A percentile compares a stretch with the other conserved stretches of the same genome.
Evolutionary conservation across 2,797 vertebrate species (phyloP).

Genomic region (Molossus molossus): DNA sequence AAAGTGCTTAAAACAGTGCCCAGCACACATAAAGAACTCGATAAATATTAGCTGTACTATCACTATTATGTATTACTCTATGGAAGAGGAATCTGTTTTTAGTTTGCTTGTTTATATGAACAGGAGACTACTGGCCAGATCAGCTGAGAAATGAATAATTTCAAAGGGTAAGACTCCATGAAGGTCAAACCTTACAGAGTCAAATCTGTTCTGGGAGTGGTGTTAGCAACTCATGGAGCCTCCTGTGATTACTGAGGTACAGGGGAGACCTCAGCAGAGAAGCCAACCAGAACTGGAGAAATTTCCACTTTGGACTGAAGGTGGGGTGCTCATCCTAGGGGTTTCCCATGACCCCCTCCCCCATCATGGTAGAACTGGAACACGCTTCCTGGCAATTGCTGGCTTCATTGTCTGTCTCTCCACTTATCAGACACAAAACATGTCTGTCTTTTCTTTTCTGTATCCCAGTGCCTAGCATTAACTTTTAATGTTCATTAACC

Average conservation of each 20-base stretch:
- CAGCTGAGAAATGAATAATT: background rate
- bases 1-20: background rate
- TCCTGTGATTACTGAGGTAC: background rate
- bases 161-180: background rate
- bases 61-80: background rate
- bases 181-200: background rate
- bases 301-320: background rate
- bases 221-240: background rate
- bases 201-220: background rate
- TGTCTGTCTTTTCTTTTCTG: background rate
- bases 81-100: background rate
- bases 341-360: accelerated
- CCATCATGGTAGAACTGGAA: accelerated
- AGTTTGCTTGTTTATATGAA: background rate
- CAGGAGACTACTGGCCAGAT: background rate
- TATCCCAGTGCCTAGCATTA: background rate
- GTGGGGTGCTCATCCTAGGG: too few species aligned
- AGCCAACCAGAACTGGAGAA: background rate
- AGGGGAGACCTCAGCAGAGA: background rate
- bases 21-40: background rate
- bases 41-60: background rate
- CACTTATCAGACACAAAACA: background rate
- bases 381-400: accelerated
- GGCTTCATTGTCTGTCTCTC: background rate
- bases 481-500: background rate